A percentile compares a stretch with the other conserved stretches of the same genome.
Conservation (phyloP, 2,113 vertebrate species). For the mouse (Mus musculus) region DNA sequence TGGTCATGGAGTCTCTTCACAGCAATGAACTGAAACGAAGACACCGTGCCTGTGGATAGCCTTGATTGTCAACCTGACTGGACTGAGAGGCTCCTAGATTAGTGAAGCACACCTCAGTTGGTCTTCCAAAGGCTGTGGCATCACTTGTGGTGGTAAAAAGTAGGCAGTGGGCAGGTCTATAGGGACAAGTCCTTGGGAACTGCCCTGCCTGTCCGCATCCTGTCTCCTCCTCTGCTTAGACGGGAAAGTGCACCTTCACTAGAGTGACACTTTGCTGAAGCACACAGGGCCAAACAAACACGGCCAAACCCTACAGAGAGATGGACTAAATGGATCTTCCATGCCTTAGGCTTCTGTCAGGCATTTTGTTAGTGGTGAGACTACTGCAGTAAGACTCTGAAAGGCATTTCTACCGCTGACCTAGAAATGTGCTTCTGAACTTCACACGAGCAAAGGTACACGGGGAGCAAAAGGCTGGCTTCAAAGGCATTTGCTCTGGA, state of each 20-base stretch:
- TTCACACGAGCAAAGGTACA: not conserved
- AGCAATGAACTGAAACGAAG: too few relatives aligned
- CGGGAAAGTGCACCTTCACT: not conserved
- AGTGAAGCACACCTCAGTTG: not conserved
- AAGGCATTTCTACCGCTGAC: not conserved
- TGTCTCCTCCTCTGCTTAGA: not conserved
- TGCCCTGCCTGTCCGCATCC: not conserved
- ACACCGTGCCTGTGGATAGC: not conserved
- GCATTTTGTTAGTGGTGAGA: not conserved
- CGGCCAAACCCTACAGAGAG: not conserved
- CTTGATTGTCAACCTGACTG: not conserved
- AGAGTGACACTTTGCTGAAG: not conserved
- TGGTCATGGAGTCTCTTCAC: too few relatives aligned
- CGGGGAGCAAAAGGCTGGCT: not conserved
- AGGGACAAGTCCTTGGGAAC: not conserved
- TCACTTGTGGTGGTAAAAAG: not conserved
- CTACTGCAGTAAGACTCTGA: not conserved
- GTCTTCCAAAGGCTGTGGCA: not conserved
- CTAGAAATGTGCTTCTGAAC: conserved; percentile 12
- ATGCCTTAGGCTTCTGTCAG: not conserved
- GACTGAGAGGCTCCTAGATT: not conserved
- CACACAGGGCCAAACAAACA: not conserved
- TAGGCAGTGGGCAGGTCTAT: not conserved
- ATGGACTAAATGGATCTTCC: not conserved
- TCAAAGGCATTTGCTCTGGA: not conserved